These are phyloP conservation scores for Danio choprae DNA, from an alignment of 2,797 vertebrate genomes.

Conservation along the genomic window DNA sequence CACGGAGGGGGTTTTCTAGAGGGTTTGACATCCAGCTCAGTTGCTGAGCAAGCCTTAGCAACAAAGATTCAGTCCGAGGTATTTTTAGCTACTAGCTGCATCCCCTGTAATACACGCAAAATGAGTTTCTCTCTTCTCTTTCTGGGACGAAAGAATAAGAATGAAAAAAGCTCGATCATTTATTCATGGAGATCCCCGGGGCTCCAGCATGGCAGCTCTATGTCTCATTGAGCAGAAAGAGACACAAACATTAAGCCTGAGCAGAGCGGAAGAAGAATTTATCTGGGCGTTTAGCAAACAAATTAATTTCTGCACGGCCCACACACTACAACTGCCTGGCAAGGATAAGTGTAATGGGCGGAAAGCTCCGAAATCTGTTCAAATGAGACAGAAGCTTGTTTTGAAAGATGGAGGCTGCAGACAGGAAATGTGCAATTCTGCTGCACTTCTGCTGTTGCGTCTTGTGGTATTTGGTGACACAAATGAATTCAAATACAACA, in stretches of 20 bases:
- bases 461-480: slow-evolving; percentile 6
- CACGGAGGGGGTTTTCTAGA: slow-evolving; percentile 53
- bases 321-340: slow-evolving; percentile 1
- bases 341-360: not conserved
- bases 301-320: slow-evolving; percentile 23
- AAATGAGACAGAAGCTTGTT: slow-evolving; percentile 20
- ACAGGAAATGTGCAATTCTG: slow-evolving; percentile 39
- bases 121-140: slow-evolving; percentile 57
- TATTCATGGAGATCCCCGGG: slow-evolving; percentile 68
- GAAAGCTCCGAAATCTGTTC: slow-evolving; percentile 5
- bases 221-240: slow-evolving; percentile 57
- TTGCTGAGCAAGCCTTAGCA: slow-evolving; percentile 81
- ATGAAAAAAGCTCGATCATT: slow-evolving; percentile 62
- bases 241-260: slow-evolving; percentile 14
- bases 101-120: slow-evolving; percentile 68
- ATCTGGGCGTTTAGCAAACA: slow-evolving; percentile 1
- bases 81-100: slow-evolving; percentile 81
- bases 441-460: slow-evolving; percentile 30
- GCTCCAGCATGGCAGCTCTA: slow-evolving; percentile 7
- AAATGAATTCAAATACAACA: not conserved
- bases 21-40: slow-evolving; percentile 66
- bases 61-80: slow-evolving; percentile 78
- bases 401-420: slow-evolving; percentile 15
- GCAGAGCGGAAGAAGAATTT: not conserved
- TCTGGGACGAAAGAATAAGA: slow-evolving; percentile 62